phyloP scores from a whole-genome alignment of 2,888 invertebrate species.

The Heliconius erato region DNA sequence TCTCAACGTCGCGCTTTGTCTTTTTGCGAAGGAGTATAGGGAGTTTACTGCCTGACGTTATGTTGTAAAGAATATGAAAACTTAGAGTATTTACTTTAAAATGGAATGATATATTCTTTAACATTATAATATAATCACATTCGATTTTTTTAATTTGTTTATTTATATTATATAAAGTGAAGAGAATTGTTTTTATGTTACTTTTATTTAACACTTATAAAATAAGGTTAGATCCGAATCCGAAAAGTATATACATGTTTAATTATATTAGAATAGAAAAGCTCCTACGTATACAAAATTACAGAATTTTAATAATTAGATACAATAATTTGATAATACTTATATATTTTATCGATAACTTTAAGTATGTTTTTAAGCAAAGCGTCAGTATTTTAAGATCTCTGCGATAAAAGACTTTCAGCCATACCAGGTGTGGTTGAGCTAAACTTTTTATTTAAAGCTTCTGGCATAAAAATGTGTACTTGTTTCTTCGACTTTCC shows the following conservation, averaged over 20 bases:
- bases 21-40: too few species aligned
- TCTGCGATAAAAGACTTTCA: constrained; percentile 73
- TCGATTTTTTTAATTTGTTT: background rate
- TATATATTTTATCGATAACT: background rate
- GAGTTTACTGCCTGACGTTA: too few species aligned
- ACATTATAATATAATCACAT: background rate
- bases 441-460: constrained; percentile 84
- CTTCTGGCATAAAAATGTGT: constrained; percentile 90
- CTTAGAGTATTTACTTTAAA: background rate
- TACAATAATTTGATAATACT: background rate
- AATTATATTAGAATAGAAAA: background rate
- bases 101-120: background rate
- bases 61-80: background rate
- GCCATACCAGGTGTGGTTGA: constrained; percentile 65
- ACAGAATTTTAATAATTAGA: background rate
- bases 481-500: constrained; percentile 87
- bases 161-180: background rate
- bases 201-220: too few species aligned
- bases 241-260: background rate
- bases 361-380: background rate
- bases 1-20: too few species aligned
- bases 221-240: background rate
- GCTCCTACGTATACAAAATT: background rate
- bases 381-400: constrained; percentile 26
- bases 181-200: background rate